A percentile compares a stretch with the other conserved stretches of the same genome.
Evolutionary conservation across 1,140 invertebrate species (phyloP).

Genomic region (Drosophila pandora): DNA sequence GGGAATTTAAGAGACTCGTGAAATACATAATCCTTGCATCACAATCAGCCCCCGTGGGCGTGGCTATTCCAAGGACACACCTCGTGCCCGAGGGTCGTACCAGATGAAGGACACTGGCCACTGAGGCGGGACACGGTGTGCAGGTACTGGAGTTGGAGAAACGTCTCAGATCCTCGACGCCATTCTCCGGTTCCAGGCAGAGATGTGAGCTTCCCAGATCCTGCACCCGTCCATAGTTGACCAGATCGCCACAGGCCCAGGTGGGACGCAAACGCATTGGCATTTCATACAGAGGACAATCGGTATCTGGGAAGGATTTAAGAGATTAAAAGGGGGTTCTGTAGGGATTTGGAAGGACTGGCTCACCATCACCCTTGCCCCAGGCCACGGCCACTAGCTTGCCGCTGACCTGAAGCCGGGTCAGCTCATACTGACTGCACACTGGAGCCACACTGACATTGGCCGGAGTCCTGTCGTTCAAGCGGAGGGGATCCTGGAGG

Average conservation of each 20-base stretch:
- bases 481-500: conserved; percentile 19
- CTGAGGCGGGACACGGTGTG: conserved; percentile 43
- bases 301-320: conserved; percentile 22
- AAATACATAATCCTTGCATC: conserved; percentile 48
- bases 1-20: conserved; percentile 42
- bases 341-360: no score
- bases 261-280: conserved; percentile 61
- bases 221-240: conserved; percentile 19
- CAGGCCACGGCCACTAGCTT: conserved; percentile 55
- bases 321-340: neutral
- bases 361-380: conserved; percentile 58
- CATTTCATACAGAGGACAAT: conserved; percentile 63
- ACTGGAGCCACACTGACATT: conserved; percentile 46
- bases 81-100: conserved; percentile 48
- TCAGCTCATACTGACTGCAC: conserved; percentile 52
- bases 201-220: conserved; percentile 17
- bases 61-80: conserved; percentile 62
- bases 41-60: conserved; percentile 57
- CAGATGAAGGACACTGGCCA: conserved; percentile 60
- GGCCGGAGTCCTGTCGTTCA: conserved; percentile 6
- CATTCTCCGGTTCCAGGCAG: conserved; percentile 34
- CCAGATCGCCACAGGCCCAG: conserved; percentile 36
- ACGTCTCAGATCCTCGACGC: conserved; percentile 1
- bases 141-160: conserved; percentile 33
- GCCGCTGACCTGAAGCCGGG: conserved; percentile 52